A percentile compares a stretch with the other conserved stretches of the same genome.
Evolutionary conservation across 2,888 invertebrate species (phyloP).

Genomic region (Athripsodes cinereus): DNA sequence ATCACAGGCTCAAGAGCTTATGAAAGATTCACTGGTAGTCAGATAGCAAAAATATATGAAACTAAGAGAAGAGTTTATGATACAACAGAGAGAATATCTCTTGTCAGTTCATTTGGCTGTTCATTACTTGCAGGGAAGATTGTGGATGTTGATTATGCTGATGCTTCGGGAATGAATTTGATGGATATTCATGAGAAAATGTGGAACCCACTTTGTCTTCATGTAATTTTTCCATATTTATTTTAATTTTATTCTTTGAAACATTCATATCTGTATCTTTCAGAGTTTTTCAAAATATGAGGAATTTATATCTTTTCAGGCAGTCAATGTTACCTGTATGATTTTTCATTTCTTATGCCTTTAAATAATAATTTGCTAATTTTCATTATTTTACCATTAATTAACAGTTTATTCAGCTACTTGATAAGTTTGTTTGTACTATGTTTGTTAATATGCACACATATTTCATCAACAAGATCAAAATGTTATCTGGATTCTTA

Average conservation of each 20-base stretch:
- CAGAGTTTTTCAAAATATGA: too few relatives aligned
- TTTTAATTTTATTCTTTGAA: too few relatives aligned
- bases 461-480: too few relatives aligned
- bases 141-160: slow-evolving; percentile 86
- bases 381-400: too few relatives aligned
- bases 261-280: too few relatives aligned
- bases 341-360: not conserved
- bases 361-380: too few relatives aligned
- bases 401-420: too few relatives aligned
- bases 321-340: too few relatives aligned
- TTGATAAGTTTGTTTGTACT: too few relatives aligned
- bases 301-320: too few relatives aligned
- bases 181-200: slow-evolving; percentile 70
- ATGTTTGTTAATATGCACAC: too few relatives aligned
- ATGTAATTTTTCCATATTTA: slow-evolving; percentile 44
- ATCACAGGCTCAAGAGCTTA: slow-evolving; percentile 83
- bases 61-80: slow-evolving; percentile 63
- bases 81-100: slow-evolving; percentile 79
- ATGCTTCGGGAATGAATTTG: slow-evolving; percentile 96
- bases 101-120: slow-evolving; percentile 89
- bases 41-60: slow-evolving; percentile 84
- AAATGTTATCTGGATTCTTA: too few relatives aligned
- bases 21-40: slow-evolving; percentile 88
- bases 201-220: slow-evolving; percentile 71
- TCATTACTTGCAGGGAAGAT: slow-evolving; percentile 82